Base-by-base conservation (phyloP, 2,888 invertebrate genomes). In the Nomada ferruginata region DNA sequence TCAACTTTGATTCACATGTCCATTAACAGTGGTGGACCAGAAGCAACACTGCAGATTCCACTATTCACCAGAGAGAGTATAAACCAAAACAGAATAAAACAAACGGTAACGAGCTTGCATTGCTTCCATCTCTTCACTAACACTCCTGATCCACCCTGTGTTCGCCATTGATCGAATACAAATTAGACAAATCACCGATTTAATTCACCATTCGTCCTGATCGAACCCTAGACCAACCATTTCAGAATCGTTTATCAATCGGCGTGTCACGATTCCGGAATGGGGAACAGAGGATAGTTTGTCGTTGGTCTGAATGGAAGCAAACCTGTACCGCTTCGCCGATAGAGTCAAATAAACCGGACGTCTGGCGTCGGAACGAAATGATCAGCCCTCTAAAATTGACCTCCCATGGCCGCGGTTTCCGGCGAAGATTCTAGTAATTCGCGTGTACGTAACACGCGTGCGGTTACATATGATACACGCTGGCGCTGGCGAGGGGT, bases 401-500 rank as follows among this genome's bases (percentile, higher is more conserved):
- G 69, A 73, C 53, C 69, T 60, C 42, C 42, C 29, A 20, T 50
- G 63, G 11, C 13, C 59, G 68, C 15, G 53, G 44, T 60, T 80
- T 80, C 70, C 47, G 15, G 13, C 26, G n/a, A 82, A 68, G 69
- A 77, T 76, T 68, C 65, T 57, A 57, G 52, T 53, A 73, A 86
- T 76, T 61, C 63, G 47, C 13, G 47, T 59, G n/a, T 20, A 60
- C 63, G 44, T 71, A 74, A 42, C 15, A 36, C 11, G 42, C 64
- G 23, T 65, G 60, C 29, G 47, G 53, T 60, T 76, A 42, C 73
- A 59, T 42, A 68, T 55, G 60, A 78, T 70, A 72, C 52, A 72
- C 57, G 68, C 29, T 55, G 61, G 64, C 66, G 70, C 72, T 76
- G 77, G 71, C 84, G 70, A 84, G 78, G 82, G 85, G 85, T 85